Conservation (phyloP, 1,140 invertebrate species). For the Cherax quadricarinatus region DNA sequence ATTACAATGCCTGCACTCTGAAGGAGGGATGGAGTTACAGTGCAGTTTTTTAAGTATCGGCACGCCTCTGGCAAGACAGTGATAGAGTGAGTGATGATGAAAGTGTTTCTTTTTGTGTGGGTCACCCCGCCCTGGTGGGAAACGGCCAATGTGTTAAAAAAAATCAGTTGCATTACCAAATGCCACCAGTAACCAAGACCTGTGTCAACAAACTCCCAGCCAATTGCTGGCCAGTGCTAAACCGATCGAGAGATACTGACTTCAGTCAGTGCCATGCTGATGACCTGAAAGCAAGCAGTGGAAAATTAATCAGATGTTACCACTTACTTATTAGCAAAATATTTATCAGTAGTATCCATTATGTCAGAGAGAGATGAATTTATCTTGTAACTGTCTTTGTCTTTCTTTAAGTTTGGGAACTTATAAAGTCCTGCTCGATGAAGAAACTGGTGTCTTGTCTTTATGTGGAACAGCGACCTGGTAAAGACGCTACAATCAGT, state of each 20-base stretch:
- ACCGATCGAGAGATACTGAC: not conserved
- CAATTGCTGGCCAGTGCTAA: not conserved
- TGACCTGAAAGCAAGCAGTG: not conserved
- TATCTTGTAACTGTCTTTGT: constrained; percentile 38
- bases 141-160: too few species aligned
- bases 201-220: not conserved
- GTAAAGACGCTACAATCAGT: not conserved
- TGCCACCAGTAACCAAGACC: not conserved
- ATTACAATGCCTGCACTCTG: too few species aligned
- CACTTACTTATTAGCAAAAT: constrained; percentile 40
- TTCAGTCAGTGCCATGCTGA: not conserved
- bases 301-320: not conserved
- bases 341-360: constrained; percentile 22
- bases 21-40: too few species aligned
- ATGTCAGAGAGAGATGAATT: constrained; percentile 27
- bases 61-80: too few species aligned
- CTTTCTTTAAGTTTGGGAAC: constrained; percentile 15
- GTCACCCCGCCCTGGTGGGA: too few species aligned
- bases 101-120: too few species aligned
- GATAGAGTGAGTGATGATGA: too few species aligned
- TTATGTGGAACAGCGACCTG: constrained; percentile 19
- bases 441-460: constrained; percentile 22
- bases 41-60: too few species aligned
- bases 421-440: constrained; percentile 33
- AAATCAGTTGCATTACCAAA: not conserved